phyloP scores from a whole-genome alignment of 2,113 vertebrate species.

The Ammospiza nelsoni region DNA sequence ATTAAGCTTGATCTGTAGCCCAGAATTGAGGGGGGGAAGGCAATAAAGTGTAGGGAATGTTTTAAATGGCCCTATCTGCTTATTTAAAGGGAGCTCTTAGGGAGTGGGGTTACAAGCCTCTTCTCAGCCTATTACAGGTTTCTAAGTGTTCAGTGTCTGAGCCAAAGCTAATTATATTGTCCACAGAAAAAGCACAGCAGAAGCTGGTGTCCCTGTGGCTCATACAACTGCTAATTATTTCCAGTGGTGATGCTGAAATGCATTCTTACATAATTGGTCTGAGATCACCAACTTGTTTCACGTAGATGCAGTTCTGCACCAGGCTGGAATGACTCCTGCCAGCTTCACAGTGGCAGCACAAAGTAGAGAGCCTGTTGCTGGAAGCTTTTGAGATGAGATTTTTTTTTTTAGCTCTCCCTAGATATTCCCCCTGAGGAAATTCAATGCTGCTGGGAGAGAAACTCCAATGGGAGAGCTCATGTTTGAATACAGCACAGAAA shows the following conservation, averaged over 20 bases:
- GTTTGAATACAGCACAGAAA: not conserved
- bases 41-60: not conserved
- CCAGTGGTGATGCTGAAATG: not conserved
- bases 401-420: not conserved
- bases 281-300: not conserved
- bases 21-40: not conserved
- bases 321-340: not conserved
- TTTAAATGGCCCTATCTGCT: not conserved
- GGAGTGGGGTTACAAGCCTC: not conserved
- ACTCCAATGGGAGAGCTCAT: not conserved
- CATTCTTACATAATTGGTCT: not conserved
- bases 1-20: not conserved
- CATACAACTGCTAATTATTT: not conserved
- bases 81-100: not conserved
- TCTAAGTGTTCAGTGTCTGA: not conserved
- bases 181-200: not conserved
- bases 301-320: not conserved
- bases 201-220: not conserved
- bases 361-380: not conserved
- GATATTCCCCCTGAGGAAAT: not conserved
- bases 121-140: not conserved
- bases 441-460: not conserved
- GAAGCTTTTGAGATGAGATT: not conserved
- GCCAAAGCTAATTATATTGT: not conserved
- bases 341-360: not conserved